These are phyloP conservation scores for Halocaridina rubra DNA, from an alignment of 2,888 invertebrate species.

Conservation along the genomic window DNA sequence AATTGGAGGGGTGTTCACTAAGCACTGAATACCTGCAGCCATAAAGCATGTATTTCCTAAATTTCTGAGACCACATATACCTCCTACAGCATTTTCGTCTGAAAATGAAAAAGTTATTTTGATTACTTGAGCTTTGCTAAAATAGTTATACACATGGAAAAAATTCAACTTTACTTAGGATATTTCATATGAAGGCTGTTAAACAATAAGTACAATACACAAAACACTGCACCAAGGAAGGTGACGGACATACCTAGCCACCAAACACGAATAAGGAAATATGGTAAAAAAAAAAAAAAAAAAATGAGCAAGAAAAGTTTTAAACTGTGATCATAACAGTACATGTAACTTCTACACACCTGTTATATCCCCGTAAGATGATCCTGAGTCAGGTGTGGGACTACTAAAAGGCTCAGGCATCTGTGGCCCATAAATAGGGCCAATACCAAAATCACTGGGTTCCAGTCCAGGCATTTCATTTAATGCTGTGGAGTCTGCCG, in stretches of 20 bases:
- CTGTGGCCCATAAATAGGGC: constrained; percentile 54
- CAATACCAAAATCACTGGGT: constrained; percentile 46
- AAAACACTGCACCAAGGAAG: too few species aligned
- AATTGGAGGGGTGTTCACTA: constrained; percentile 72
- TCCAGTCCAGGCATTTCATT: constrained; percentile 47
- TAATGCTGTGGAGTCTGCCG: constrained; percentile 37
- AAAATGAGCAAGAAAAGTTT: not conserved
- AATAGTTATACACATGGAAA: too few species aligned
- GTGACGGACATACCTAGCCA: too few species aligned
- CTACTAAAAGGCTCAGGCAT: constrained; percentile 51
- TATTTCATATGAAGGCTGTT: too few species aligned
- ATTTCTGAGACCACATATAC: constrained; percentile 73
- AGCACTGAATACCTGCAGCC: constrained; percentile 74
- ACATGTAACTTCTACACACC: too few species aligned
- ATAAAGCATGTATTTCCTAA: constrained; percentile 74
- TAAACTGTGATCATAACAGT: not conserved
- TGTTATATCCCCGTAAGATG: constrained; percentile 47
- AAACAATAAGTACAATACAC: too few species aligned
- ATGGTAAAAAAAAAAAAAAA: not conserved
- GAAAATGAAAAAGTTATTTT: not conserved
- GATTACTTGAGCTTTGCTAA: too few species aligned
- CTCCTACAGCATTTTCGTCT: constrained; percentile 67
- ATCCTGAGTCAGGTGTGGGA: constrained; percentile 33
- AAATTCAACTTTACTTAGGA: too few species aligned
- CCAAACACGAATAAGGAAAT: not conserved